Percentiles rank a stretch among this genome's conserved stretches.
These are phyloP conservation scores for Drosophila paulistorum DNA, from an alignment of 1,140 invertebrate genomes.

Conservation along the genomic window DNA sequence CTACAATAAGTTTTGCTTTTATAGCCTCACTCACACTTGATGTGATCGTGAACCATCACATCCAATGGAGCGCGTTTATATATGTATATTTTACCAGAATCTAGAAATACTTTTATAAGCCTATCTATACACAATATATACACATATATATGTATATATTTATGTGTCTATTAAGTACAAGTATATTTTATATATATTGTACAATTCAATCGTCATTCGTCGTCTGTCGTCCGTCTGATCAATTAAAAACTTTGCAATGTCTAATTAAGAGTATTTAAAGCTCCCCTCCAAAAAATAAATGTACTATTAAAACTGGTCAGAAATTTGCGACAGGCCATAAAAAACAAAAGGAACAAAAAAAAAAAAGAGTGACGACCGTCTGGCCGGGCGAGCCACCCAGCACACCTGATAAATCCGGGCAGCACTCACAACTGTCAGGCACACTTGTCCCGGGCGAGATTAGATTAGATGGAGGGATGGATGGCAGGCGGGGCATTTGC, in stretches of 20 bases:
- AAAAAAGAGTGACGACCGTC: slow-evolving; percentile 10
- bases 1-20: not conserved
- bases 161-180: not conserved
- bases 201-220: not conserved
- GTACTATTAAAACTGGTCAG: slow-evolving; percentile 2
- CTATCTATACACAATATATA: no score
- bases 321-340: slow-evolving; percentile 9
- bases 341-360: slow-evolving; percentile 1
- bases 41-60: slow-evolving; percentile 5
- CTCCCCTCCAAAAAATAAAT: not conserved
- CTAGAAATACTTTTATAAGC: slow-evolving; percentile 1
- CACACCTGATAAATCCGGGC: slow-evolving; percentile 14
- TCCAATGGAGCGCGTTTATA: not conserved
- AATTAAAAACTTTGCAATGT: slow-evolving; percentile 14
- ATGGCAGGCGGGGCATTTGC: not conserved
- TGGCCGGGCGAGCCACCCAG: not conserved
- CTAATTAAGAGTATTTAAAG: slow-evolving; percentile 10
- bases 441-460: slow-evolving; percentile 12
- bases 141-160: not conserved
- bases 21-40: slow-evolving; percentile 10
- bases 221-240: slow-evolving; percentile 5
- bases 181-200: not conserved
- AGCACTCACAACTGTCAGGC: slow-evolving; percentile 20
- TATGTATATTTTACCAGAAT: slow-evolving; percentile 1
- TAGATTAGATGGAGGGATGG: not conserved